A percentile compares a stretch with the other conserved stretches of the same genome.
These are phyloP conservation scores for Cyaniris semiargus DNA, from an alignment of 2,888 invertebrate genomes.

Conservation along the genomic window DNA sequence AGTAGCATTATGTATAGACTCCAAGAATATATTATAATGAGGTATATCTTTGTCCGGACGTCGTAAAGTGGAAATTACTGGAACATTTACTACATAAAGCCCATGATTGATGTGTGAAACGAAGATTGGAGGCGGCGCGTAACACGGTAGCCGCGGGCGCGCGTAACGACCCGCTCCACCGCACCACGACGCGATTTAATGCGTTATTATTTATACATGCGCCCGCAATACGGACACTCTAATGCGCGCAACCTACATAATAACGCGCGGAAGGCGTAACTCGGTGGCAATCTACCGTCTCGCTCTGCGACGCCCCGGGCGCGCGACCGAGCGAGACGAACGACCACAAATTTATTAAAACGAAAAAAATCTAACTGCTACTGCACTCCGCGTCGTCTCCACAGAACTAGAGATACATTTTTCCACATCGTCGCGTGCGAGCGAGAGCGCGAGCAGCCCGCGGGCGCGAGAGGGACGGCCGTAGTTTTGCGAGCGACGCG, in stretches of 20 bases:
- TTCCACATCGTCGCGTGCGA: constrained; percentile 70
- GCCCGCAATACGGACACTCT: constrained; percentile 69
- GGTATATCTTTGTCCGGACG: not conserved
- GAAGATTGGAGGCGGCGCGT: constrained; percentile 63
- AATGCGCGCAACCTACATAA: constrained; percentile 78
- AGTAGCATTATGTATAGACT: not conserved
- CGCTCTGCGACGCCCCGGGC: constrained; percentile 71
- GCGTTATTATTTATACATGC: constrained; percentile 72
- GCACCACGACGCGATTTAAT: constrained; percentile 70
- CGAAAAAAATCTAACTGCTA: constrained; percentile 69
- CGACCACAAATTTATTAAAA: constrained; percentile 80
- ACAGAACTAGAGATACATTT: constrained; percentile 81
- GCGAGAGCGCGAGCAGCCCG: constrained; percentile 47
- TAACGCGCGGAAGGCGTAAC: constrained; percentile 80
- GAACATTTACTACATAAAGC: constrained; percentile 31
- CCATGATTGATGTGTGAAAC: constrained; percentile 45
- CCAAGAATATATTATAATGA: not conserved
- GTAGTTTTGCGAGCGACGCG: constrained; percentile 53
- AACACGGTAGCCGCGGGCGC: constrained; percentile 66
- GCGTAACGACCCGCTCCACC: constrained; percentile 69
- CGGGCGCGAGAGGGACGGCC: constrained; percentile 57
- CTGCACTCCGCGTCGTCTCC: constrained; percentile 78
- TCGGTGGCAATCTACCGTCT: constrained; percentile 73
- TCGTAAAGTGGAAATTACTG: constrained; percentile 22
- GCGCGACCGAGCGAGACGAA: constrained; percentile 76